Base-by-base conservation (phyloP, 1,140 invertebrate species). In the Dryas iulia region DNA sequence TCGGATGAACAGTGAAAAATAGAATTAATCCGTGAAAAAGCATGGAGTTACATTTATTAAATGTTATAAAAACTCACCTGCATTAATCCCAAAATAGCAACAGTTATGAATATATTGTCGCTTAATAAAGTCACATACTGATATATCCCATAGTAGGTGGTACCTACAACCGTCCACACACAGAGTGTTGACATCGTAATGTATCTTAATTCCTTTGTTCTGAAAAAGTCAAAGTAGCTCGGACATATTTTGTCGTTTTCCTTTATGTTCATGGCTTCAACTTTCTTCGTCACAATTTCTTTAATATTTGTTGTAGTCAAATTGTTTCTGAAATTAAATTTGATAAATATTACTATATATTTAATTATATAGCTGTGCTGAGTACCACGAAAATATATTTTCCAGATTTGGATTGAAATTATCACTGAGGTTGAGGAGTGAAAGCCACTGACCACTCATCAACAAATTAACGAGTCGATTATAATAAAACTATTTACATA, bases 91-190 rank as follows among this genome's bases (percentile, higher is more conserved):
- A 76, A 63, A 35, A 78, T 66, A 6, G 64, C 35, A 25, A 81
- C 77, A 0, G 75, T 73, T 7, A 82, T 30, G 33, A 75, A 83
- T 7, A 79, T 59, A 71, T 79, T 77, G 14, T 71, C 52, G 10
- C 77, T 73, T 6, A 83, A 33, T 2, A 79, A 66, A 0, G 77
- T 75, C 5, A 76, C 58, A 52, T 83, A 86, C 30, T 84, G 78
- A 58, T 74, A 81, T 11, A 83, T 78, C 10, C 82, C 82, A 31
- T 72, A 83, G 56, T 71, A 83, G 24, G 66, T 74, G 12, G 68
- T 59, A 0, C 81, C 81, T 6, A 66, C 59, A 0, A 74, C 59
- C 12, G 69, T 67, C 77, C 78, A 84, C 1, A 76, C 53, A 10
- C 72, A 54, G 1, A 73, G 63, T n/a, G 53, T 63, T 1, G 35